phyloP scores from a whole-genome alignment of 23 tunicate genomes.

The Clavelina lepadiformis region DNA sequence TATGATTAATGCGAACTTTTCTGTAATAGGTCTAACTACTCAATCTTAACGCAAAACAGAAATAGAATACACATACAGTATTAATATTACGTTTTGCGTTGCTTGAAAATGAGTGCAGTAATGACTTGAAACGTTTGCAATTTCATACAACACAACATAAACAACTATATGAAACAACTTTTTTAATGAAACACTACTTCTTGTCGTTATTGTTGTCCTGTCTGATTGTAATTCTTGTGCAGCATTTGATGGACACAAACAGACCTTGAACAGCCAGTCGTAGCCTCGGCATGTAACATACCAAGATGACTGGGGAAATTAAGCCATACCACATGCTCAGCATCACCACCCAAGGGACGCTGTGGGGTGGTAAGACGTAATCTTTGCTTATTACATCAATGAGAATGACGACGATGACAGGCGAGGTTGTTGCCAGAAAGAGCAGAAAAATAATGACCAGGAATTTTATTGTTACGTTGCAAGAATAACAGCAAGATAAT shows the following conservation, averaged over 20 bases:
- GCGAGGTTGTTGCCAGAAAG: constrained; percentile 14
- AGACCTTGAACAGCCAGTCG: constrained; percentile 6
- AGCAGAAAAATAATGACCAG: constrained; percentile 9
- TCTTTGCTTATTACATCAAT: constrained; percentile 2
- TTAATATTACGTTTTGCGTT: too few relatives aligned
- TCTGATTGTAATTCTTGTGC: constrained; percentile 2
- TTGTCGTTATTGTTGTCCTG: too few relatives aligned
- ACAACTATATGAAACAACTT: too few relatives aligned
- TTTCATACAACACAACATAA: too few relatives aligned
- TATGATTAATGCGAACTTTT: too few relatives aligned
- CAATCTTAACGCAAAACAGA: too few relatives aligned
- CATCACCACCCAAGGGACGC: neutral
- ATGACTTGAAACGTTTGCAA: too few relatives aligned
- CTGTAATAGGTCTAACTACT: too few relatives aligned
- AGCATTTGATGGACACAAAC: constrained; percentile 6
- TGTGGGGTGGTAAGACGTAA: neutral
- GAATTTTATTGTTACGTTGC: constrained; percentile 18
- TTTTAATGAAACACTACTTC: too few relatives aligned
- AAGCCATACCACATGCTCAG: constrained; percentile 2
- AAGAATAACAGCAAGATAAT: too few relatives aligned
- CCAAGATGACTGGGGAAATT: constrained; percentile 11
- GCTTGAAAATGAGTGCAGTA: too few relatives aligned
- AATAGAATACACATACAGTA: too few relatives aligned
- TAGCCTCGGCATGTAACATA: constrained; percentile 33
- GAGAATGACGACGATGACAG: constrained; percentile 12